Conservation (phyloP, 2,113 vertebrate genomes). For the Vanacampus margaritifer region DNA sequence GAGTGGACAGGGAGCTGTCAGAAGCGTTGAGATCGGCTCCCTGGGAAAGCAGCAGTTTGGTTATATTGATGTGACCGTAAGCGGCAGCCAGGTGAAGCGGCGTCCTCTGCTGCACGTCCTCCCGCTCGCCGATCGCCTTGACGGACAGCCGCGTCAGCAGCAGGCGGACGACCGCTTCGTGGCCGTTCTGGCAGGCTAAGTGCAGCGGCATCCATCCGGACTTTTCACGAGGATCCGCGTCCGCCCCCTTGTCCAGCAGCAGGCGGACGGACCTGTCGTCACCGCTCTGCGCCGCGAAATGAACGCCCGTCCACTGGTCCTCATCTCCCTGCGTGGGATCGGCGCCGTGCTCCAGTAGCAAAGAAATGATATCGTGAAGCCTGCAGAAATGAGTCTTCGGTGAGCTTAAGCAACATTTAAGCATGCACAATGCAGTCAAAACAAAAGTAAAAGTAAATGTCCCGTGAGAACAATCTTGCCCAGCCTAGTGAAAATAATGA, state of each 20-base stretch:
- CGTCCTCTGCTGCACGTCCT: conserved; percentile 67
- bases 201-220: conserved; percentile 80
- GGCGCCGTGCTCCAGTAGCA: conserved; percentile 68
- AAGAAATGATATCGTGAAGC: conserved; percentile 64
- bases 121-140: conserved; percentile 52
- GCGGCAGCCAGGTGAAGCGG: conserved; percentile 77
- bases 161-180: conserved; percentile 76
- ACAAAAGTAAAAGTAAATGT: background rate
- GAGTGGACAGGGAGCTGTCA: conserved; percentile 68
- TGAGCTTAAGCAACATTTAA: background rate
- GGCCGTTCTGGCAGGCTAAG: conserved; percentile 83
- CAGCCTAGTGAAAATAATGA: no score
- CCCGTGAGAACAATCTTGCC: no score
- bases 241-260: conserved; percentile 76
- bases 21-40: conserved; percentile 70
- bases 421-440: background rate
- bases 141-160: conserved; percentile 74
- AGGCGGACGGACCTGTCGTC: conserved; percentile 68
- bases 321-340: conserved; percentile 62
- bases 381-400: conserved; percentile 34
- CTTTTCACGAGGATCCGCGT: conserved; percentile 61
- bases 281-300: conserved; percentile 83
- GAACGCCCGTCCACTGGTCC: conserved; percentile 78
- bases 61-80: conserved; percentile 77
- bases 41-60: conserved; percentile 76